A percentile compares a stretch with the other conserved stretches of the same genome.
Evolutionary conservation across 2,797 vertebrate species (phyloP).

Genomic region (Rousettus madagascariensis): DNA sequence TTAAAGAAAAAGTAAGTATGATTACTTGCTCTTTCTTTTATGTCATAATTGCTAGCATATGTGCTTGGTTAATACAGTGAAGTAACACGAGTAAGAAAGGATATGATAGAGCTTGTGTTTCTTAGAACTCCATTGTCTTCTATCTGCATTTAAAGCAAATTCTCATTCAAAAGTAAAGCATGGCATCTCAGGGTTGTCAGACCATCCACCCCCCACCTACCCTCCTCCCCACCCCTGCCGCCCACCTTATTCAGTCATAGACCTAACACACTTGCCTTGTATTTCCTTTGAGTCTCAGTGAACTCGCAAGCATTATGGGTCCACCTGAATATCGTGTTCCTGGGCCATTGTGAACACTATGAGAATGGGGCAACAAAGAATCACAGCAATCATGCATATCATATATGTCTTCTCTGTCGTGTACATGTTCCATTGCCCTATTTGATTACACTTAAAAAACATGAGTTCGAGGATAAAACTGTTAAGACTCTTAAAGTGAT

Average conservation of each 20-base stretch:
- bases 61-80: neutral
- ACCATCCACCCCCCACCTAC: accelerated
- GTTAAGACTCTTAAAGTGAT: neutral
- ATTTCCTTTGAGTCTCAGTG: neutral
- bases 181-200: neutral
- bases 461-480: neutral
- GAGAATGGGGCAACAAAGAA: neutral
- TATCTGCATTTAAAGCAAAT: neutral
- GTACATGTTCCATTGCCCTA: neutral
- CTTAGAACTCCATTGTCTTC: neutral
- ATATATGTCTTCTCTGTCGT: neutral
- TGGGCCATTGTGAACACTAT: neutral
- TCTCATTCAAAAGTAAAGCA: neutral
- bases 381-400: neutral
- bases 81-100: neutral
- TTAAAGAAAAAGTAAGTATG: neutral
- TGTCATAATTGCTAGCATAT: neutral
- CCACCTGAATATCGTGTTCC: neutral
- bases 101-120: neutral
- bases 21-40: neutral
- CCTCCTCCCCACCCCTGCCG: too few species aligned
- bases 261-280: neutral
- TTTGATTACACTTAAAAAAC: neutral
- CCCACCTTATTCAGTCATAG: neutral
- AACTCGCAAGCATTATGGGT: neutral